Base-by-base conservation (phyloP, 2,113 vertebrate genomes). In the Setophaga coronata region DNA sequence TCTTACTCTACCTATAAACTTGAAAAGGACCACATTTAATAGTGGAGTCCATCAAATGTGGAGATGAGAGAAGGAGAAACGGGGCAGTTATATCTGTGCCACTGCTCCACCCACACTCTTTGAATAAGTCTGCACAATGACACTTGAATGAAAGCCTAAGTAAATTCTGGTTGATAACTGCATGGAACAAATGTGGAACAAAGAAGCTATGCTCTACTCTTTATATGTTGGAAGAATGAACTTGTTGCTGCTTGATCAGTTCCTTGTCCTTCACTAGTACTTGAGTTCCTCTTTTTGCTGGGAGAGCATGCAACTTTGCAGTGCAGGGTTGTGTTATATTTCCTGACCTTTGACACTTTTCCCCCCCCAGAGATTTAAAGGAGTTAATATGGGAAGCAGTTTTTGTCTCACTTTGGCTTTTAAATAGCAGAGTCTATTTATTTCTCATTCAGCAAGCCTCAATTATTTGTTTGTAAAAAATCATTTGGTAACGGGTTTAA, bases 131-230 rank as follows among this genome's bases (percentile, higher is more conserved):
- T 10, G 14, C 82, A 97, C 61, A 97, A 94, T 90, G 76, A 85
- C 74, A 89, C 88, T 96, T 95, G 74, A 89, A 95, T 97, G 70
- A 94, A 97, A 96, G 92, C 81, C 53, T 81, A 60, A 95, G 87
- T 95, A 94, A 96, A 95, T 94, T 97, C 88, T 91, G 69, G 66
- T 87, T 96, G 82, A 94, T 93, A 96, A 93, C 91, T 97, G 77
- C 95, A 95, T 95, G 74, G 91, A 96, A 93, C 89, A 94, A 96
- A 92, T 82, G 92, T 84, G 92, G 94, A 96, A 97, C 93, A 97
- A 97, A 96, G 74, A 45, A 85, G 45, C 84, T 89, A 67, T 95
- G 88, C 95, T 96, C 72, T 95, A 85, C 69, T 95, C 93, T 96
- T 97, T 96, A 91, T 84, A 71, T 57, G 65, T 91, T 15, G 48